Conservation (phyloP, 2,888 invertebrate genomes). For the Neoascia interrupta region DNA sequence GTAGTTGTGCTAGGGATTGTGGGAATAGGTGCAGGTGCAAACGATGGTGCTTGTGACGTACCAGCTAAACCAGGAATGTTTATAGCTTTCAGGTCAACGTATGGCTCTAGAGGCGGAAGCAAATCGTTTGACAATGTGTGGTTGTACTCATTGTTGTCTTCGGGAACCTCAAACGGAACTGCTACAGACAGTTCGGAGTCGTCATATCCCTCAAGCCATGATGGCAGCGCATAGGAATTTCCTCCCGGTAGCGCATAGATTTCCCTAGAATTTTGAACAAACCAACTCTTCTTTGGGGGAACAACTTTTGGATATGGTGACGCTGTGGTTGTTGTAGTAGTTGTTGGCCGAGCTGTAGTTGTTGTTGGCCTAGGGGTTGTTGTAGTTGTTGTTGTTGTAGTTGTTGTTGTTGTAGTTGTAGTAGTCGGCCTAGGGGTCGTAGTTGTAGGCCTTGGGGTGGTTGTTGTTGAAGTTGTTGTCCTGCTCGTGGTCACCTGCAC, state of each 20-base stretch:
- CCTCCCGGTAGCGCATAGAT: slow-evolving; percentile 73
- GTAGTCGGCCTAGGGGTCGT: slow-evolving; percentile 34
- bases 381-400: slow-evolving; percentile 9
- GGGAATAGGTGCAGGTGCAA: slow-evolving; percentile 54
- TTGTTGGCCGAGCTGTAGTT: slow-evolving; percentile 45
- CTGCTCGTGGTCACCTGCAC: slow-evolving; percentile 31
- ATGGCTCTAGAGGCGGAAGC: slow-evolving; percentile 77
- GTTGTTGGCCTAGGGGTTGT: slow-evolving; percentile 57
- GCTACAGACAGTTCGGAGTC: slow-evolving; percentile 78
- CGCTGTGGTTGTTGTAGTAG: slow-evolving; percentile 68
- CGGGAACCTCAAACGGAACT: slow-evolving; percentile 75
- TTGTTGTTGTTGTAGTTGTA: slow-evolving; percentile 25
- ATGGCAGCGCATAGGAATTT: slow-evolving; percentile 74
- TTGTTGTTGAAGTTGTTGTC: slow-evolving; percentile 16
- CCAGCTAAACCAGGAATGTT: slow-evolving; percentile 2
- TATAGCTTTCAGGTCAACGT: slow-evolving; percentile 72
- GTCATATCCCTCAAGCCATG: slow-evolving; percentile 76
- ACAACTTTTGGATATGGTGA: slow-evolving; percentile 69
- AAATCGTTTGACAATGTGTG: slow-evolving; percentile 74
- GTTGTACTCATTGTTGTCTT: slow-evolving; percentile 76
- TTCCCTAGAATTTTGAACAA: slow-evolving; percentile 49
- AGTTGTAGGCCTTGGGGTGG: slow-evolving; percentile 53
- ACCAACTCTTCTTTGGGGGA: slow-evolving; percentile 23
- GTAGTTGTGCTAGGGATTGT: slow-evolving; percentile 64
- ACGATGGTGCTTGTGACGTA: slow-evolving; percentile 8